A percentile compares a stretch with the other conserved stretches of the same genome.
Evolutionary conservation across 2,888 invertebrate species (phyloP).

Genomic region (Andrena marginata): DNA sequence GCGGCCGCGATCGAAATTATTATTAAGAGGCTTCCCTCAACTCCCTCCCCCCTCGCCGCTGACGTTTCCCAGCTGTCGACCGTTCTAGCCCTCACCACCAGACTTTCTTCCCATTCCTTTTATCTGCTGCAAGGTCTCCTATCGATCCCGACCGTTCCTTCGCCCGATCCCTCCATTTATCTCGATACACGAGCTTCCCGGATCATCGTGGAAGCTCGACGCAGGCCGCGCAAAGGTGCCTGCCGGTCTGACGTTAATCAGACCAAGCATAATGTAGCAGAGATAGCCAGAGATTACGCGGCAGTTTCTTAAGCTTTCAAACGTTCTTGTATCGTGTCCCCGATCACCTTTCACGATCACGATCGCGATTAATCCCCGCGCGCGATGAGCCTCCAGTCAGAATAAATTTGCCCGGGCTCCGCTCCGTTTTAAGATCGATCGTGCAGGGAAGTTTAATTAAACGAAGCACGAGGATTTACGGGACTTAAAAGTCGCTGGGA

Average conservation of each 20-base stretch:
- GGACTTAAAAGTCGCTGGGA: constrained; percentile 2
- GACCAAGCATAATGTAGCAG: neutral
- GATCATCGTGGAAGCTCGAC: no score
- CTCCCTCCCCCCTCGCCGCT: neutral
- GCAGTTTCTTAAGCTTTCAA: constrained; percentile 6
- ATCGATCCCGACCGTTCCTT: no score
- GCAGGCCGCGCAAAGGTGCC: no score
- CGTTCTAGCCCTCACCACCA: neutral
- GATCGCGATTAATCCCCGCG: constrained; percentile 32
- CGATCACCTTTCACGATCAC: constrained; percentile 19
- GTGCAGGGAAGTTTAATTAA: constrained; percentile 20
- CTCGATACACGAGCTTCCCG: constrained; percentile 8
- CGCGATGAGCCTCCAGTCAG: constrained; percentile 20
- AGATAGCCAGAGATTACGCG: neutral
- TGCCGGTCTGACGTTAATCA: no score
- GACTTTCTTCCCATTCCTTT: no score
- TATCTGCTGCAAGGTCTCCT: no score
- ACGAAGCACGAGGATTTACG: constrained; percentile 21
- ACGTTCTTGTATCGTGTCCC: neutral
- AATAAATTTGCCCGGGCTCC: constrained; percentile 20
- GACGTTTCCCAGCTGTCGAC: constrained; percentile 8
- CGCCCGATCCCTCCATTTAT: neutral
- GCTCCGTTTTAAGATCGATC: constrained; percentile 27
- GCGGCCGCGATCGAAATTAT: constrained; percentile 48
- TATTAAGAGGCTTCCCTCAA: constrained; percentile 36